Base-by-base conservation (phyloP, 1,140 invertebrate genomes). In the Zaprionus vittiger region DNA sequence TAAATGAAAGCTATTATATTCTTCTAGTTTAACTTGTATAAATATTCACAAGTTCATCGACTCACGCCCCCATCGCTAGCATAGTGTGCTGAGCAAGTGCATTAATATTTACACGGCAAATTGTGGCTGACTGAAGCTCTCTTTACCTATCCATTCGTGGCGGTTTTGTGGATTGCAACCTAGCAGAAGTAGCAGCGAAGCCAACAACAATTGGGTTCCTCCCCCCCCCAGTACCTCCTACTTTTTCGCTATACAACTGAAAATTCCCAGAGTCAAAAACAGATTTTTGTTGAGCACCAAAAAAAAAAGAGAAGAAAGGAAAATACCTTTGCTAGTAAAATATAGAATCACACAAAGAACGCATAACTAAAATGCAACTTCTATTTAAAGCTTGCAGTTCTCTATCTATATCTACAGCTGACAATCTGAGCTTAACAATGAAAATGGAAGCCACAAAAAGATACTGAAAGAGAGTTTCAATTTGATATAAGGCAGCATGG, bases 71-170 rank as follows among this genome's bases (percentile, higher is more conserved):
- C 73, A 75, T 75, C 67, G 14, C 73, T 71, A 34, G 11, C 5
- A 6, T 14, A 34, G 26, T 55, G 17, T 55, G 49, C 41, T 34
- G 31, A 65, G 76, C 69, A 61, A 74, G 81, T 70, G 81, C 81
- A 87, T 87, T 87, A 89, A 89, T 87, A 87, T 87, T 87, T 87
- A 81, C 84, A 87, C 87, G 79, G 81, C 80, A 89, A 89, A 83
- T 84, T 89, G 84, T 84, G 83, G 85, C 78, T 80, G 76, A 54
- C 60, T 64, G 54, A 56, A 81, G 71, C 69, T 73, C 55, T 74
- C 56, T 56, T 60, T 64, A 64, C 55, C 59, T 65, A 64, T 62
- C 59, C 76, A 34, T 62, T 75, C 67, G 82, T 89, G 55, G 80
- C 66, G 70, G 76, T 84, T 86, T 86, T 82, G 83, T 79, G 71